These are phyloP conservation scores for Holacanthella duospinosa DNA, from an alignment of 2,888 invertebrate species.

Conservation along the genomic window DNA sequence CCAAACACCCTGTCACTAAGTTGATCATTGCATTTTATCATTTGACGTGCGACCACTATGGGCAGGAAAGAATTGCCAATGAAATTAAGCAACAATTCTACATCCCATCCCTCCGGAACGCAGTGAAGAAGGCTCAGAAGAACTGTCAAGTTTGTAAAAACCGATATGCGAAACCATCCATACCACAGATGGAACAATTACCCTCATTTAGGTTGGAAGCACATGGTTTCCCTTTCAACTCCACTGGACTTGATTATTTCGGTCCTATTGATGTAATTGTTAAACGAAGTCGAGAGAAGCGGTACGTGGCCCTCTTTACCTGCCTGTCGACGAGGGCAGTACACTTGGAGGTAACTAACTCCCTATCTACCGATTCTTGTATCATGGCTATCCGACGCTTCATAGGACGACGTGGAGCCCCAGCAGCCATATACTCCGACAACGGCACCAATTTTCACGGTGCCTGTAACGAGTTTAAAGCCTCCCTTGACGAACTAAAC, in stretches of 20 bases:
- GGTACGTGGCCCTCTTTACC: neutral
- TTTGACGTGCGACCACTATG: neutral
- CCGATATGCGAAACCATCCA: neutral
- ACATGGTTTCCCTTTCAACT: neutral
- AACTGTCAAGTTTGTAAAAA: neutral
- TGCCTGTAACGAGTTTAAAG: neutral
- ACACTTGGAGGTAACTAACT: neutral
- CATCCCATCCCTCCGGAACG: neutral
- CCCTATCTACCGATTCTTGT: neutral
- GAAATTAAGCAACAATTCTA: neutral
- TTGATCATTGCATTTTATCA: neutral
- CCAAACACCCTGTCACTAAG: neutral
- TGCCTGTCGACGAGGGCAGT: neutral
- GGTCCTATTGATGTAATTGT: neutral
- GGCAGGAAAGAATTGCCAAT: neutral
- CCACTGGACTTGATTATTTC: neutral
- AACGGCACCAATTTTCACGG: conserved; percentile 1
- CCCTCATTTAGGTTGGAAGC: neutral
- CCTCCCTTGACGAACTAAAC: no score
- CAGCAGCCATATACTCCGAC: neutral
- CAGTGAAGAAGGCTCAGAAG: neutral
- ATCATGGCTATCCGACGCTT: neutral
- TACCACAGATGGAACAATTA: neutral
- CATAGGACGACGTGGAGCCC: neutral
- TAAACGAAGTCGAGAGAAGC: neutral